phyloP scores from a whole-genome alignment of 2,888 invertebrate species.

The Rhimphoctona megacephalus region DNA sequence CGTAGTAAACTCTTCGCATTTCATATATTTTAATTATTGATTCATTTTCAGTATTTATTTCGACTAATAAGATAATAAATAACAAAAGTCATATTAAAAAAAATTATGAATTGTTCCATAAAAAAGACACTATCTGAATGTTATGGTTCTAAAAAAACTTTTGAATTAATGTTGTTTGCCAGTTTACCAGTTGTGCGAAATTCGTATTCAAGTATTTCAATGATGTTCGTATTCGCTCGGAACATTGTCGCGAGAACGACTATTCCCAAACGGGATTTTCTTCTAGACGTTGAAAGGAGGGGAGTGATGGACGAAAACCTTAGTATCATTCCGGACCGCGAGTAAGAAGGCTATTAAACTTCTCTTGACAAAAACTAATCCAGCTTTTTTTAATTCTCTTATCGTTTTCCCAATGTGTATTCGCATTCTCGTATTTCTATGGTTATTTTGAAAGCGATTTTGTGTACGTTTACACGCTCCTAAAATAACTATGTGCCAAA shows the following conservation, averaged over 20 bases:
- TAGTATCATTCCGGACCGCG: constrained; percentile 5
- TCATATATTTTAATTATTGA: no score
- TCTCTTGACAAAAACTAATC: constrained; percentile 49
- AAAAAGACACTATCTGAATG: neutral
- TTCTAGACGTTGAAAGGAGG: neutral
- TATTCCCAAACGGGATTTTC: constrained; percentile 21
- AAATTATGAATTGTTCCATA: neutral
- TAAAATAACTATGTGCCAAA: constrained; percentile 17
- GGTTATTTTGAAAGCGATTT: constrained; percentile 45
- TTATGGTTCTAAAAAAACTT: neutral
- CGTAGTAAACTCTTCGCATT: no score
- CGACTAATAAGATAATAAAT: no score
- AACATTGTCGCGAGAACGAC: constrained; percentile 16
- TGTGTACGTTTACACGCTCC: neutral
- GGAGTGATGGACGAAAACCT: constrained; percentile 15
- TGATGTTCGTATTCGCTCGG: constrained; percentile 15
- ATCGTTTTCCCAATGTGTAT: constrained; percentile 1
- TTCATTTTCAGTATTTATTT: no score
- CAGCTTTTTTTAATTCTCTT: constrained; percentile 41
- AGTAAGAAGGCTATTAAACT: constrained; percentile 47
- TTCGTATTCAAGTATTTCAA: constrained; percentile 22
- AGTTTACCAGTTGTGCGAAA: neutral
- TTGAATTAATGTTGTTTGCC: neutral
- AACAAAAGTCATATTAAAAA: neutral
- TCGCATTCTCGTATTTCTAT: constrained; percentile 45